Percentiles rank a stretch among this genome's conserved stretches.
Conservation (phyloP, 53 echinoderm and acorn worm species). For the Antedon mediterranea region DNA sequence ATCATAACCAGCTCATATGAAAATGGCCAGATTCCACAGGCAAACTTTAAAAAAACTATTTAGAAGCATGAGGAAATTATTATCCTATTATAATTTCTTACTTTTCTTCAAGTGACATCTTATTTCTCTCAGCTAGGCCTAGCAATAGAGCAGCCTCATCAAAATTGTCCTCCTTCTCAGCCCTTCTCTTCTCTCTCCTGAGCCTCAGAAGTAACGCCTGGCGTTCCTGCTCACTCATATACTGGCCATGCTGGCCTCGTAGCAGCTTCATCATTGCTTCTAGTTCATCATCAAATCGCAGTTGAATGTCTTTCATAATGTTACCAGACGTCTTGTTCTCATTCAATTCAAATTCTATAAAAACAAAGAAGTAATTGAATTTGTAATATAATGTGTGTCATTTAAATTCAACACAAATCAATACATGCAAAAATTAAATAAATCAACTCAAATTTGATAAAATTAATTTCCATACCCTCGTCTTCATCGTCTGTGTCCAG, state of each 20-base stretch:
- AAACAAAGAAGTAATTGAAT: not conserved
- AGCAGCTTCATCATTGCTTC: slow-evolving; percentile 54
- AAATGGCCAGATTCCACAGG: not conserved
- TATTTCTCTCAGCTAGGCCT: slow-evolving; percentile 75
- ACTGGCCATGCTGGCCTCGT: slow-evolving; percentile 31
- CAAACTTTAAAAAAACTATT: not conserved
- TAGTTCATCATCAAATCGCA: slow-evolving; percentile 66
- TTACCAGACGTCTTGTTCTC: slow-evolving; percentile 17
- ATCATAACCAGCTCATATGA: no score
- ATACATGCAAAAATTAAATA: no score
- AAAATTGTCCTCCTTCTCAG: slow-evolving; percentile 55
- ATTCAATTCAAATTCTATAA: slow-evolving; percentile 2
- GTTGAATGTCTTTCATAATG: slow-evolving; percentile 59
- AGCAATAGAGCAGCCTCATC: slow-evolving; percentile 68
- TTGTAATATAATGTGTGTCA: no score
- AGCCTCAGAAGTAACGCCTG: slow-evolving; percentile 63
- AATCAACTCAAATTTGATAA: no score
- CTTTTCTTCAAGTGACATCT: slow-evolving; percentile 73
- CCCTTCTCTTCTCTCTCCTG: slow-evolving; percentile 48
- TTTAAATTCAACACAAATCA: no score
- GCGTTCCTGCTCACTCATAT: slow-evolving; percentile 50
- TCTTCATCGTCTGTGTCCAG: slow-evolving; percentile 54
- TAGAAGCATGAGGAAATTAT: not conserved
- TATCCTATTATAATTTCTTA: slow-evolving; percentile 10
- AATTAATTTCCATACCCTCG: slow-evolving; percentile 49